Evolutionary conservation across 37 sponge, comb jelly and placozoan species (phyloP).

Genomic region (Beroe forskalii): DNA sequence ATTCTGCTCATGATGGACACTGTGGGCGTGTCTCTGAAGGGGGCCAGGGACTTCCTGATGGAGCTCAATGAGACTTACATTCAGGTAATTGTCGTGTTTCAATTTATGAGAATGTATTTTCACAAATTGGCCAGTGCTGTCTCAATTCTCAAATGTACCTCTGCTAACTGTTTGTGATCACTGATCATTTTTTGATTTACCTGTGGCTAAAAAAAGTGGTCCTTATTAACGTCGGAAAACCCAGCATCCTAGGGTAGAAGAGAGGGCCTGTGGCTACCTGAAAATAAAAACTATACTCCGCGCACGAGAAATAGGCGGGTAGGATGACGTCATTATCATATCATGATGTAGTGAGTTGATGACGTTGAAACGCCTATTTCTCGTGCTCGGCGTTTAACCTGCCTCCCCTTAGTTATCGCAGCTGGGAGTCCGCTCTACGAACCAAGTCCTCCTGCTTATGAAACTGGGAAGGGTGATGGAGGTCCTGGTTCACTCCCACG

Average conservation of each 20-base stretch:
- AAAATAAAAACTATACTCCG: no score
- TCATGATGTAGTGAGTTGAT: no score
- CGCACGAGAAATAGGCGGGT: no score
- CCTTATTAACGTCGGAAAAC: no score
- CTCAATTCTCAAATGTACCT: no score
- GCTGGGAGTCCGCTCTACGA: neutral
- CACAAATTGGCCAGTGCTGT: neutral
- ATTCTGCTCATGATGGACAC: constrained; percentile 48
- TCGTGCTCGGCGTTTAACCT: no score
- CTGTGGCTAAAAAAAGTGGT: no score
- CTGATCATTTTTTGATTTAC: neutral
- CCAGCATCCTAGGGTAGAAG: no score
- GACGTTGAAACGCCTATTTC: no score
- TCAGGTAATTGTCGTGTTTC: no score
- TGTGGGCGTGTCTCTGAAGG: neutral
- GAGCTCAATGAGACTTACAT: neutral
- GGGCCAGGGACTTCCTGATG: neutral
- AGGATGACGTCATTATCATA: neutral
- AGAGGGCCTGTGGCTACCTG: no score
- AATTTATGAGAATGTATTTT: neutral
- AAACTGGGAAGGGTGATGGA: constrained; percentile 51
- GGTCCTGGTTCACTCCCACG: neutral
- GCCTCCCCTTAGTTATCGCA: neutral
- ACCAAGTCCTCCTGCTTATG: neutral
- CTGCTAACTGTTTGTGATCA: neutral